Evolutionary conservation across 2,888 invertebrate species (phyloP).

Genomic region (Strigamia maritima): DNA sequence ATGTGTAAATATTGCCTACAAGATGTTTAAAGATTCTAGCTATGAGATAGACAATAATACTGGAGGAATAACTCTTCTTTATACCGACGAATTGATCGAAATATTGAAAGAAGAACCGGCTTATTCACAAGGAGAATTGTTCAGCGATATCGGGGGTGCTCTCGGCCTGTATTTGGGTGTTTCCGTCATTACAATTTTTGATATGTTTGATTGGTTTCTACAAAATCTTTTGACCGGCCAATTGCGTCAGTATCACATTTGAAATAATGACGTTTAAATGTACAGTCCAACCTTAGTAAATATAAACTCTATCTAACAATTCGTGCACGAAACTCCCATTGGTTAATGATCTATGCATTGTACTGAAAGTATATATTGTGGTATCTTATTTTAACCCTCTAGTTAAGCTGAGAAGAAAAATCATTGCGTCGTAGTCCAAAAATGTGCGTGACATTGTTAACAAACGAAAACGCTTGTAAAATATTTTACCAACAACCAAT

Average conservation of each 20-base stretch:
- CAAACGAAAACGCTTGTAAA: no score
- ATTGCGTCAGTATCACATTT: neutral
- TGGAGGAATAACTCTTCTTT: neutral
- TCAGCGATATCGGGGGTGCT: neutral
- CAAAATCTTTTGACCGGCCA: neutral
- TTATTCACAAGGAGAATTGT: neutral
- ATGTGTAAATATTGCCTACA: neutral
- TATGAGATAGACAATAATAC: neutral
- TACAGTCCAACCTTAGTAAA: no score
- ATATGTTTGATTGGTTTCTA: neutral
- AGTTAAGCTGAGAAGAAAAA: no score
- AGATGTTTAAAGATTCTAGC: neutral
- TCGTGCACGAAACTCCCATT: no score
- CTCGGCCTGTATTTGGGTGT: neutral
- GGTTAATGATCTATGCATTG: no score
- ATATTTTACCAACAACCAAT: no score
- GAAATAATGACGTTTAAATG: no score
- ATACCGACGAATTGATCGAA: neutral
- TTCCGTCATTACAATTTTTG: neutral
- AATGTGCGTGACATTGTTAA: no score
- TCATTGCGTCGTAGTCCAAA: no score
- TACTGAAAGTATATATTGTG: no score
- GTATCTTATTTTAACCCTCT: no score
- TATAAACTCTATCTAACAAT: no score
- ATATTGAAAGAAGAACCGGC: neutral